Conservation (phyloP, 2,797 vertebrate genomes). For the Meda fulgida region DNA sequence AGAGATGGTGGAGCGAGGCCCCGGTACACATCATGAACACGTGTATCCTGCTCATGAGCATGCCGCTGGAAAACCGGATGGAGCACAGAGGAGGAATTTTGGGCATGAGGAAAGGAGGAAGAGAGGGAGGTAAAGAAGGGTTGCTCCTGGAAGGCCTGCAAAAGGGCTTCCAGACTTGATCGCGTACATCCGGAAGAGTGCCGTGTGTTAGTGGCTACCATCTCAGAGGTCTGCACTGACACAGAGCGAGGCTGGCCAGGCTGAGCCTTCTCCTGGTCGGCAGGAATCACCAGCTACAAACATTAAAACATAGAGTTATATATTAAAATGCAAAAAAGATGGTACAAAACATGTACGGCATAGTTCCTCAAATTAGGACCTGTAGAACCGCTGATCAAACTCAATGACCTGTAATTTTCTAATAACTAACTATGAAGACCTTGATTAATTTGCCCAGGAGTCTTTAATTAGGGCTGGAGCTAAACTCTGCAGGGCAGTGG, state of each 20-base stretch:
- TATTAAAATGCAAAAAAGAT: background rate
- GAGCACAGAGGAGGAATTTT: conserved; percentile 79
- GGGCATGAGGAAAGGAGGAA: conserved; percentile 82
- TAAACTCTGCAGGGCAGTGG: too few relatives aligned
- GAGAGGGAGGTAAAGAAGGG: conserved; percentile 87
- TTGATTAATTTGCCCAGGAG: background rate
- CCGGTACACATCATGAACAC: conserved; percentile 91
- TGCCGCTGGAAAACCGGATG: conserved; percentile 92
- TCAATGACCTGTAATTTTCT: background rate
- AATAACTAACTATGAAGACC: background rate
- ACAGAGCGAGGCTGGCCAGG: conserved; percentile 89
- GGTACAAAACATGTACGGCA: background rate
- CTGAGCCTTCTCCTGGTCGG: conserved; percentile 84
- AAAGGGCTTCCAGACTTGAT: conserved; percentile 89
- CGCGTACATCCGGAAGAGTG: conserved; percentile 89
- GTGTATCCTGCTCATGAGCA: conserved; percentile 93
- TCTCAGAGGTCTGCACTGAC: conserved; percentile 96
- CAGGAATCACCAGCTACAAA: conserved; percentile 89
- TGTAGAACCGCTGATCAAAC: background rate
- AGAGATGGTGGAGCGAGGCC: conserved; percentile 83
- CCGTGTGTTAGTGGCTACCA: conserved; percentile 95
- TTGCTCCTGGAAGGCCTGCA: conserved; percentile 91
- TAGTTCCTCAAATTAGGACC: background rate
- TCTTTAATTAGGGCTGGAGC: too few relatives aligned
- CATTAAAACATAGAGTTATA: conserved; percentile 26